Base-by-base conservation (phyloP, 2,113 vertebrate species). In the Actinemys pallida region DNA sequence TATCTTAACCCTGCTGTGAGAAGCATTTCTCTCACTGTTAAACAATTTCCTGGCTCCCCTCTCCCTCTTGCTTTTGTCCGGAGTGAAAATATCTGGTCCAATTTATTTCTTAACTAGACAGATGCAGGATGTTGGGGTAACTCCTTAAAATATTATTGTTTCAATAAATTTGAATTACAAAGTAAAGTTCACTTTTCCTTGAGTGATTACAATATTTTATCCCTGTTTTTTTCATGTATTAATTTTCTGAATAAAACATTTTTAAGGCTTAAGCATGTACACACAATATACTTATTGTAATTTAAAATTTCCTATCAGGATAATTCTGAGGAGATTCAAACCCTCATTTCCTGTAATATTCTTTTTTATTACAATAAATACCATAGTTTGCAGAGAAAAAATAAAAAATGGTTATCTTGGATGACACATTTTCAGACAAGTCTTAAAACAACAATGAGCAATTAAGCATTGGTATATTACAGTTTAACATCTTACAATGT, bases 371-470 rank as follows among this genome's bases (percentile, higher is more conserved):
- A 75, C 59, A 89, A 81, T 81, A 83, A 87, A 35, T 56, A 83
- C 1, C 22, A 53, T 42, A 45, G 13, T 49, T 83, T 93, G 90
- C 72, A 49, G 53, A 81, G 62, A 69, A 6, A 10, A 54, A 54
- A 59, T 81, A 79, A 17, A 27, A 83, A 90, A 78, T 92, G 0
- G 2, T 65, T 90, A 57, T 83, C 76, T 88, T 90, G 6, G n/a
- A 87, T 92, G 52, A n/a, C 29, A 89, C 11, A 80, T 54, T 96
- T 93, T 35, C 17, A 13, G 47, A 76, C 31, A 81, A 82, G 6
- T 59, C 35, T 84, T 92, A 92, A 54, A 96, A 35, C 1, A 94
- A 92, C 90, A 92, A 87, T 83, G 47, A 81, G 10, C 81, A 91
- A 89, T 88, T 91, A 72, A 45, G n/a, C 1, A 87, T 59, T 89